phyloP scores from a whole-genome alignment of 1,140 invertebrate genomes.

The Tetranychus cinnabarinus region DNA sequence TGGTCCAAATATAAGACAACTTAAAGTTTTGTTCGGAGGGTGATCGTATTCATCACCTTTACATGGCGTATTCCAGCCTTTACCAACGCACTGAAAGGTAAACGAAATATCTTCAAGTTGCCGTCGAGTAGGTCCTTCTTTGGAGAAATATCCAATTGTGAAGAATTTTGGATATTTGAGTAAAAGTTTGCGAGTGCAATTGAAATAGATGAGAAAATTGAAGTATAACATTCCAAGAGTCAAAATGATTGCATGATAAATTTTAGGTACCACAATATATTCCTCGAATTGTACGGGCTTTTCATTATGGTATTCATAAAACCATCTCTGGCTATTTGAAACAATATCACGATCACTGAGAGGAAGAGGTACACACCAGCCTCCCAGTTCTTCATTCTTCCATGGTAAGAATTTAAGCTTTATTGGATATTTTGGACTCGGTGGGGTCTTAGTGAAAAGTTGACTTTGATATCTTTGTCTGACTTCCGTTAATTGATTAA shows the following conservation, averaged over 20 bases:
- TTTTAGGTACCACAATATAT: background rate
- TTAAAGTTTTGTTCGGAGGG: constrained; percentile 37
- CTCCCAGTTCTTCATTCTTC: background rate
- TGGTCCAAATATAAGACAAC: constrained; percentile 30
- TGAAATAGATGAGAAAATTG: constrained; percentile 32
- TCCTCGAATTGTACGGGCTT: constrained; percentile 1
- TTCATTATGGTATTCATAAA: background rate
- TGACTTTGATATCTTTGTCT: constrained; percentile 3
- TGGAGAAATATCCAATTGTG: constrained; percentile 33
- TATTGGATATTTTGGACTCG: constrained; percentile 3
- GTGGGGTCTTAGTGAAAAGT: constrained; percentile 23
- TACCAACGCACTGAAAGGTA: constrained; percentile 38
- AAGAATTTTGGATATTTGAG: constrained; percentile 46
- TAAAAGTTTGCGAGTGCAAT: constrained; percentile 35
- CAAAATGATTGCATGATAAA: background rate
- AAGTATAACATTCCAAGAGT: constrained; percentile 30
- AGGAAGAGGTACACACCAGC: background rate
- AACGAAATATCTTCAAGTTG: constrained; percentile 35
- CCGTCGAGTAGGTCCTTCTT: constrained; percentile 33
- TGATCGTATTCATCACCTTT: constrained; percentile 31
- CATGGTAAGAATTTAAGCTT: background rate
- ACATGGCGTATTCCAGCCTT: constrained; percentile 37
- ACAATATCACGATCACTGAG: background rate
- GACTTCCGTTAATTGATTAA: constrained; percentile 27
- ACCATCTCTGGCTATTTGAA: background rate